Evolutionary conservation across 2,113 vertebrate species (phyloP), one percentile per base, ranked within the genome.

Genomic region (Lepisosteus osseus): DNA sequence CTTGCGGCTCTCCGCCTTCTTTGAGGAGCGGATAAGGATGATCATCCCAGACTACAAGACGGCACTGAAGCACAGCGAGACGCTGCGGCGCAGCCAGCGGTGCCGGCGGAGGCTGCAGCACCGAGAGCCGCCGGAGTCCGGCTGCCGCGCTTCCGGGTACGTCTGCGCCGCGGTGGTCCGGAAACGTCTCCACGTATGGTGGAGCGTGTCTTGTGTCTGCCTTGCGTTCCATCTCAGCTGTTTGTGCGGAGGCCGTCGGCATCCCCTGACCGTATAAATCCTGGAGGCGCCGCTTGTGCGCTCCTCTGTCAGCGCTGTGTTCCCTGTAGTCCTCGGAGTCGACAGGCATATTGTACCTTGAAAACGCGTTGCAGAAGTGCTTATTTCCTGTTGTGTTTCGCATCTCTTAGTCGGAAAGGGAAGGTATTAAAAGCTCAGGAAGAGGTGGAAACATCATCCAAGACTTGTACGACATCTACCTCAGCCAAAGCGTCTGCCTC

Each of bases 11-110:
- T 97, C 97, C 64, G 96, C 97, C 3, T 92, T 97, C 72, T 97
- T 98, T 72, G 96, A 99, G 82, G 95, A 97, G 84, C 92, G 93
- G 77, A 96, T 99, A 83, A 86, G 94, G 77, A 92, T 89, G 77
- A 93, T 99, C 76, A 90, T 94, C 80, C 96, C 93, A 0, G 94
- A 98, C 74, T 97, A 94, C 86, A 97, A 92, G 88, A 94, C 92
- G 4, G 92, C 94, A n/a, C 84, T 96, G 68, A 98, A 96, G 78
- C 93, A 94, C 82, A 95, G 87, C 7, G 90, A 94, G 62, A 93
- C 92, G 81, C 88, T 96, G 9, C 82, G 93, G 43, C 94, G 91
- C 77, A 96, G 94, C 82, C 92, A 93, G 84, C 90, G 94, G 77
- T 96, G 91, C 83, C 89, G 81, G 1, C 94, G 91, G 84, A 94